Percentiles rank a stretch among this genome's conserved stretches.
Evolutionary conservation across 2,797 vertebrate species (phyloP).

Genomic region (Coilia nasus): DNA sequence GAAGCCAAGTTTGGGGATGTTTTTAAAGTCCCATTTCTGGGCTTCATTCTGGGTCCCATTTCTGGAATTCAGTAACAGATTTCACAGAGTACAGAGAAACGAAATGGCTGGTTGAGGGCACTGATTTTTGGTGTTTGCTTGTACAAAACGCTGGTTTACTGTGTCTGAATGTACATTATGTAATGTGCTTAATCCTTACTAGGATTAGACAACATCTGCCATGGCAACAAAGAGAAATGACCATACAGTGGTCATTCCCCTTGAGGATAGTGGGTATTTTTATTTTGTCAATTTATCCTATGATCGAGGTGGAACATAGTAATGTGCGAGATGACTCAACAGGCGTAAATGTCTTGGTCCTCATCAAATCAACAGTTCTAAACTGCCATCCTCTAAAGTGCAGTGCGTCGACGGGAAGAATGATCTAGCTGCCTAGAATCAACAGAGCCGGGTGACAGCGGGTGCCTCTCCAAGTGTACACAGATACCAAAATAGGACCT

Average conservation of each 20-base stretch:
- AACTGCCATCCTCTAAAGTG: neutral
- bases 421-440: constrained; percentile 47
- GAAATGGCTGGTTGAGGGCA: neutral
- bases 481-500: constrained; percentile 83
- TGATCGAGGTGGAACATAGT: neutral
- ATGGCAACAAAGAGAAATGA: constrained; percentile 66
- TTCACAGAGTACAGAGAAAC: neutral
- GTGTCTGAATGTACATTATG: constrained; percentile 44
- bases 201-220: constrained; percentile 68
- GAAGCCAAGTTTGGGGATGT: neutral
- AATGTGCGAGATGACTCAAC: neutral
- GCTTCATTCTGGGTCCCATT: too few species aligned
- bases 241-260: neutral
- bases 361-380: neutral
- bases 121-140: constrained; percentile 15
- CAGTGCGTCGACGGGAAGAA: neutral
- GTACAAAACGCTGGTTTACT: constrained; percentile 17
- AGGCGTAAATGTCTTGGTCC: too few species aligned
- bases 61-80: neutral
- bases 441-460: constrained; percentile 55
- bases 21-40: neutral
- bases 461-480: constrained; percentile 58
- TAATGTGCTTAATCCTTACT: constrained; percentile 64
- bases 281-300: too few species aligned
- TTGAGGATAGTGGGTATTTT: neutral